Percentiles rank a stretch among this genome's conserved stretches.
These are phyloP conservation scores for Decapterus maruadsi DNA, from an alignment of 2,797 vertebrate genomes.

Conservation along the genomic window DNA sequence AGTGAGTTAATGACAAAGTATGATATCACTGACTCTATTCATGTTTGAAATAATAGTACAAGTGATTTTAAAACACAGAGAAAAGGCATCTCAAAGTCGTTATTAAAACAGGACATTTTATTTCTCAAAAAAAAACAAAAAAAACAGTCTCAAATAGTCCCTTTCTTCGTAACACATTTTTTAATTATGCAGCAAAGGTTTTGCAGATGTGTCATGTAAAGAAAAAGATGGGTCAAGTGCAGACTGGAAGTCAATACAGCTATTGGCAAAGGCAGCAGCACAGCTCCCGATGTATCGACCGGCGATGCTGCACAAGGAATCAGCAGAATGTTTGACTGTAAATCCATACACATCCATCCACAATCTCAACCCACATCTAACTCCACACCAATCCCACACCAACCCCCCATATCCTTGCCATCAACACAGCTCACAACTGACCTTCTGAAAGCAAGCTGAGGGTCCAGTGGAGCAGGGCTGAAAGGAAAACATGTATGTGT, in stretches of 20 bases:
- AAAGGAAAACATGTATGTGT: neutral
- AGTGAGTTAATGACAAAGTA: slow-evolving; percentile 12
- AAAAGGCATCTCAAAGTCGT: neutral
- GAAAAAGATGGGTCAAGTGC: slow-evolving; percentile 73
- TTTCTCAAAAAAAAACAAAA: neutral
- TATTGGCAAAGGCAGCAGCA: slow-evolving; percentile 57
- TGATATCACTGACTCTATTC: neutral
- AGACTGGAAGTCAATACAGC: slow-evolving; percentile 68
- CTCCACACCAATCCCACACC: neutral
- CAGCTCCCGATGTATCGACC: slow-evolving; percentile 55
- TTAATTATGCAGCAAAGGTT: slow-evolving; percentile 42
- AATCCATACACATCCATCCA: slow-evolving; percentile 71
- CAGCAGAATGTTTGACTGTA: slow-evolving; percentile 76
- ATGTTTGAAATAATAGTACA: neutral
- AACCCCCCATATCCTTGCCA: neutral
- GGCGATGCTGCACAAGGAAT: slow-evolving; percentile 53
- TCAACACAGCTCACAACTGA: slow-evolving; percentile 38
- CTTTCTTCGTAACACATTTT: slow-evolving; percentile 1
- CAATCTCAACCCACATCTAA: slow-evolving; percentile 7
- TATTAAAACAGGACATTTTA: neutral
- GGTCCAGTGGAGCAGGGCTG: neutral
- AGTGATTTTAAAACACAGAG: neutral
- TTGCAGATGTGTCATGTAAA: slow-evolving; percentile 70
- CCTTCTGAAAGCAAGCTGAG: slow-evolving; percentile 35
- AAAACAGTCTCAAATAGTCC: neutral